Evolutionary conservation across 2,797 vertebrate genomes (phyloP).

Genomic region (Tauraco hartlaubi): DNA sequence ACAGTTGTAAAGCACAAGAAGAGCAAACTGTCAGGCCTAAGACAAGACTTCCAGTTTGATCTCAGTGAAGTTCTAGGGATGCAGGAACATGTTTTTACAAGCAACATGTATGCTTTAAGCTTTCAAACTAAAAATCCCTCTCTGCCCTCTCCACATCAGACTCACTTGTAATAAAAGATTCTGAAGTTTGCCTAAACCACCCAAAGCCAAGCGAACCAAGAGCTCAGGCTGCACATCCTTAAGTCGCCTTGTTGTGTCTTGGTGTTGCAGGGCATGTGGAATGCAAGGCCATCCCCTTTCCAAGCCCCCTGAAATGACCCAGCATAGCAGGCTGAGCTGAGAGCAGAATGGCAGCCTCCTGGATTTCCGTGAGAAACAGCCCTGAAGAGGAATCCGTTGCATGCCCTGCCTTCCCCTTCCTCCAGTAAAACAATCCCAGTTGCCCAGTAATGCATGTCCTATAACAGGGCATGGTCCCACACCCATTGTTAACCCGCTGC

Average conservation of each 20-base stretch:
- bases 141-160: not conserved
- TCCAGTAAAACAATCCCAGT: not conserved
- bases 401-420: not conserved
- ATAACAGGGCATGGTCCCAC: not conserved
- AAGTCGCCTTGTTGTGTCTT: not conserved
- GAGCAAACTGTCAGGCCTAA: not conserved
- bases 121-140: not conserved
- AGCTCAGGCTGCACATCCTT: not conserved
- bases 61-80: not conserved
- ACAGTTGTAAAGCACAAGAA: not conserved
- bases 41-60: not conserved
- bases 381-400: not conserved
- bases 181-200: not conserved
- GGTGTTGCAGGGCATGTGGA: not conserved
- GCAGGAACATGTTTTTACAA: not conserved
- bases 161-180: not conserved
- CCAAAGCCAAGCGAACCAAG: not conserved
- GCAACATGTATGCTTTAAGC: not conserved
- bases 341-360: not conserved
- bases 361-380: not conserved
- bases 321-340: not conserved
- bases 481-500: not conserved
- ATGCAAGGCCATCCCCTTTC: not conserved
- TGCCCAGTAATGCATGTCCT: not conserved
- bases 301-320: not conserved